phyloP scores from a whole-genome alignment of 1,140 invertebrate species.

The Holcopasites calliopsidis region DNA sequence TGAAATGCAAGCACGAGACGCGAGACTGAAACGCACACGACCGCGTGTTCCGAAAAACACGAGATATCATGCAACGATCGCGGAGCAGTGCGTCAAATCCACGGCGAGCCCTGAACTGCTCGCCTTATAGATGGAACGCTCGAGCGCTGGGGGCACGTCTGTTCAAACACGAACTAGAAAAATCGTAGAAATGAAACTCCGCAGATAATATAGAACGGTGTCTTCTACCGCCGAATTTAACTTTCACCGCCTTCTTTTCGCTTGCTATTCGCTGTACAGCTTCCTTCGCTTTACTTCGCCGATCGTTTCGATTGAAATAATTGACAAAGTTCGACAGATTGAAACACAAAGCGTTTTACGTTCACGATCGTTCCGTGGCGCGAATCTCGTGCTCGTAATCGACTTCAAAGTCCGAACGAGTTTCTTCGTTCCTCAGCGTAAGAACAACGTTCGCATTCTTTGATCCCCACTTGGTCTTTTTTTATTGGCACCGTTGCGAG shows the following conservation, averaged over 20 bases:
- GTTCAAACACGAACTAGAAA: not conserved
- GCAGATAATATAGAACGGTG: not conserved
- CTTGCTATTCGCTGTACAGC: not conserved
- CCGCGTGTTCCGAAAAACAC: constrained; percentile 48
- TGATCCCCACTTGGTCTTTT: not conserved
- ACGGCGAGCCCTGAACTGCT: constrained; percentile 3
- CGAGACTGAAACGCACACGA: constrained; percentile 32
- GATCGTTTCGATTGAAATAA: not conserved
- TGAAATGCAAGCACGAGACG: constrained; percentile 20
- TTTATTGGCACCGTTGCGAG: constrained; percentile 30
- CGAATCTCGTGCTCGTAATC: constrained; percentile 5
- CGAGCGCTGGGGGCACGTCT: not conserved
- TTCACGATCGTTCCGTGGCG: not conserved
- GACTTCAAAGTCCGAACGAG: not conserved
- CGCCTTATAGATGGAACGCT: constrained; percentile 24
- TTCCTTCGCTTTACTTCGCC: not conserved
- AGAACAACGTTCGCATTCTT: constrained; percentile 36
- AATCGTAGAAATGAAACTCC: constrained; percentile 22
- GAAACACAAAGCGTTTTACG: not conserved
- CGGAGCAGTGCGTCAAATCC: constrained; percentile 39
- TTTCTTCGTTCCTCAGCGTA: not conserved
- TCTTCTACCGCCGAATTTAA: not conserved
- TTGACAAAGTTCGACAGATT: no score
- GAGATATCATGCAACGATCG: constrained; percentile 47
- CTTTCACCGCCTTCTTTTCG: not conserved